A percentile compares a stretch with the other conserved stretches of the same genome.
These are phyloP conservation scores for Papilio polytes DNA, from an alignment of 1,140 invertebrate species.

Conservation along the genomic window DNA sequence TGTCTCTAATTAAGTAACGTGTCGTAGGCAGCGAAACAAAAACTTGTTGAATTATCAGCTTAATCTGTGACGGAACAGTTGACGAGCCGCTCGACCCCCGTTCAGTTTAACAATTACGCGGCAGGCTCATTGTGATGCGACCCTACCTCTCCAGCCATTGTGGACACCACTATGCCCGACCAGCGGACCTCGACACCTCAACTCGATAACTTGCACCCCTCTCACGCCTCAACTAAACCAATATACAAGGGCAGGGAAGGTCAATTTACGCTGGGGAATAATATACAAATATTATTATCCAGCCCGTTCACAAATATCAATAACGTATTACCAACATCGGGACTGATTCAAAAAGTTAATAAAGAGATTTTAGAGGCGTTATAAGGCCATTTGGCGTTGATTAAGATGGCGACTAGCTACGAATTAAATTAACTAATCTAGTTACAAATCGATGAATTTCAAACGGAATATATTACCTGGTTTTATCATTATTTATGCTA, in stretches of 20 bases:
- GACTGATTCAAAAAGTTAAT: conserved; percentile 81
- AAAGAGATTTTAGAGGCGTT: conserved; percentile 69
- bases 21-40: conserved; percentile 51
- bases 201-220: conserved; percentile 53
- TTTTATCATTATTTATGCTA: conserved; percentile 33
- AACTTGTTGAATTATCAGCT: conserved; percentile 53
- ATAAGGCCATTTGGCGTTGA: conserved; percentile 57
- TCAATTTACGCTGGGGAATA: conserved; percentile 61
- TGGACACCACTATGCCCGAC: conserved; percentile 69
- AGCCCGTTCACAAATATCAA: conserved; percentile 82
- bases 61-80: conserved; percentile 75
- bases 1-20: conserved; percentile 36
- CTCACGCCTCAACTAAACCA: conserved; percentile 41
- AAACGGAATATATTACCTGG: conserved; percentile 37
- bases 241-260: conserved; percentile 47
- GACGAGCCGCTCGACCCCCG: conserved; percentile 79
- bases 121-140: conserved; percentile 78
- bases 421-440: conserved; percentile 36
- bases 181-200: conserved; percentile 56
- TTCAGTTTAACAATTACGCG: conserved; percentile 81
- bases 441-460: conserved; percentile 40
- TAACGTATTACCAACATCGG: conserved; percentile 79
- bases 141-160: conserved; percentile 79
- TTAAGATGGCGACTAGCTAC: conserved; percentile 46
- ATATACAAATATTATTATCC: conserved; percentile 83